Evolutionary conservation across 2,888 invertebrate genomes (phyloP).

Genomic region (Schizotus pectinicornis): DNA sequence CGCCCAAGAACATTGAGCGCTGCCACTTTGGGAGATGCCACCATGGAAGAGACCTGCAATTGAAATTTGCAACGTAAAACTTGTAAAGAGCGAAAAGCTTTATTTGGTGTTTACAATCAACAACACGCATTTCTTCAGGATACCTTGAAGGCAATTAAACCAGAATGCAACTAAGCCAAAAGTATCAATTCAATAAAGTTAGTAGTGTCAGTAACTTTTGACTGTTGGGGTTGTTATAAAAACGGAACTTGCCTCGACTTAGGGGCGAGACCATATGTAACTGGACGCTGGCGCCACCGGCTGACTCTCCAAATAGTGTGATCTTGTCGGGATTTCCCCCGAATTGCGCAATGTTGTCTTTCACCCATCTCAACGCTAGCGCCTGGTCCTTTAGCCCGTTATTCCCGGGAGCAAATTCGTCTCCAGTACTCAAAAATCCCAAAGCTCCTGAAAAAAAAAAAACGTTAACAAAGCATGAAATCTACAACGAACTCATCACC

Average conservation of each 20-base stretch:
- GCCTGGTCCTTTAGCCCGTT: slow-evolving; percentile 58
- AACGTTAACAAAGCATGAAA: background rate
- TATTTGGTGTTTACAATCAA: no score
- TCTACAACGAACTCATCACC: slow-evolving; percentile 53
- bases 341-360: slow-evolving; percentile 53
- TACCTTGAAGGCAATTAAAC: no score
- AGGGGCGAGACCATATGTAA: slow-evolving; percentile 56
- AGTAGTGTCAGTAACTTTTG: no score
- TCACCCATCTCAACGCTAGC: slow-evolving; percentile 54
- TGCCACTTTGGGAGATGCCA: slow-evolving; percentile 78
- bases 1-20: slow-evolving; percentile 61
- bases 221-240: background rate
- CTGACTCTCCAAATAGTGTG: slow-evolving; percentile 57
- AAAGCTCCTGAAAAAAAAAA: slow-evolving; percentile 49
- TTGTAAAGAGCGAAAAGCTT: no score
- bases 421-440: slow-evolving; percentile 55
- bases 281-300: slow-evolving; percentile 57
- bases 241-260: slow-evolving; percentile 48
- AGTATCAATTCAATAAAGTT: no score
- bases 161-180: no score
- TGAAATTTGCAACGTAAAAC: background rate
- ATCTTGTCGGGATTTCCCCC: slow-evolving; percentile 56
- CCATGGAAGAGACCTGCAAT: slow-evolving; percentile 71
- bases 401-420: slow-evolving; percentile 56
- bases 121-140: no score